These are phyloP conservation scores for Glyphotaelius pellucidus DNA, from an alignment of 2,888 invertebrate species.

Conservation along the genomic window DNA sequence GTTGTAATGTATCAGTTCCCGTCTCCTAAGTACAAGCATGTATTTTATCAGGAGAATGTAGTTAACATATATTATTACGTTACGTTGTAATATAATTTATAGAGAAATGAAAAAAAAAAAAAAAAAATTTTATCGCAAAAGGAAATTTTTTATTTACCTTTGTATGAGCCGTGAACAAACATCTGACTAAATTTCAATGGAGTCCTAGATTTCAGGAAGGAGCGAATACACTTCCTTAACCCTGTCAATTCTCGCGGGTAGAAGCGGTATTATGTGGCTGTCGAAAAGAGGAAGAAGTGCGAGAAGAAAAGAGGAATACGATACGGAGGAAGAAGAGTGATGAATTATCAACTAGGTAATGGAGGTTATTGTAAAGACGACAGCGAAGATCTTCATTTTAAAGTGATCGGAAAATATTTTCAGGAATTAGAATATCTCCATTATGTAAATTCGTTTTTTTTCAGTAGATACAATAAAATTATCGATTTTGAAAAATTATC, in stretches of 20 bases:
- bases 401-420: slow-evolving; percentile 37
- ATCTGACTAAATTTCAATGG: neutral
- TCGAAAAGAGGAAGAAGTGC: slow-evolving; percentile 14
- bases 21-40: no score
- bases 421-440: neutral
- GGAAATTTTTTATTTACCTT: neutral
- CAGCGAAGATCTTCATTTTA: slow-evolving; percentile 31
- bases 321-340: slow-evolving; percentile 46
- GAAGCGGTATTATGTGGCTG: slow-evolving; percentile 54
- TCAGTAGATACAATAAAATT: no score
- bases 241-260: slow-evolving; percentile 37
- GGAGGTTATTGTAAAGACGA: slow-evolving; percentile 59
- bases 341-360: slow-evolving; percentile 59
- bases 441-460: neutral
- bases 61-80: no score
- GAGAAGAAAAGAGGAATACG: slow-evolving; percentile 31
- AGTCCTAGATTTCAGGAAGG: neutral
- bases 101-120: no score
- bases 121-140: neutral
- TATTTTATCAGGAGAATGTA: no score
- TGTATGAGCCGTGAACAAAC: neutral
- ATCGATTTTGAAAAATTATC: no score
- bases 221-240: neutral
- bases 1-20: no score
- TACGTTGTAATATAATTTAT: no score